Evolutionary conservation across 2,797 vertebrate species (phyloP), one percentile per base, ranked within the genome.

Genomic region (Falco naumanni): DNA sequence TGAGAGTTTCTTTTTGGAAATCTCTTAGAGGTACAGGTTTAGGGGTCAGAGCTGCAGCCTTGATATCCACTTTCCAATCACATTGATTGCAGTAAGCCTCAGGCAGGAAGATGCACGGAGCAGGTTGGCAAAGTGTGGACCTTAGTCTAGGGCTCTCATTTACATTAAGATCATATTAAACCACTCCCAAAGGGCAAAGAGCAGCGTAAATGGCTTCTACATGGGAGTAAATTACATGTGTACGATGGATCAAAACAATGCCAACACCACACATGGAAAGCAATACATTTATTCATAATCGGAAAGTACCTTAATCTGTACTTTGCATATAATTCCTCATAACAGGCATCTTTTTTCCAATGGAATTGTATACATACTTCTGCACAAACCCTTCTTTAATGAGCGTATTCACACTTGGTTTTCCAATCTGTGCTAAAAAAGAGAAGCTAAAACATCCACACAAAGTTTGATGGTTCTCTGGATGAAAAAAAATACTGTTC

Each of bases 211-310:
- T 65, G 85, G 87, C 51, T 94, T 91, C 83, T 76, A 6, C 9
- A 80, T 76, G 39, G 77, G 94, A 81, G 90, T 76, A 90, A 95
- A 90, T 79, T 95, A 94, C 72, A 84, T 5, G 45, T 20, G 34
- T 79, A 91, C 29, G 50, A 87, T 94, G 74, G 80, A 90, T 76
- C 34, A 82, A 77, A 90, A 94, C 90, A 96, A 97, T 69, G 53
- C 41, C 72, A 53, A 59, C n/a, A 75, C 53, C 33, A 26, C 0
- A 2, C 65, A 75, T 2, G 61, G 50, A 78, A 93, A 84, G 53
- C 4, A 0, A 47, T 45, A 61, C 13, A 57, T 71, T n/a, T 85
- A 86, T 3, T 43, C 53, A 72, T 65, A 87, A 86, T 88, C 31
- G 57, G 21, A 57, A 94, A 86, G 86, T 16, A 89, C 60, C 80